phyloP scores from a whole-genome alignment of 1,140 invertebrate genomes.

The Scaptodrosophila lebanonensis region DNA sequence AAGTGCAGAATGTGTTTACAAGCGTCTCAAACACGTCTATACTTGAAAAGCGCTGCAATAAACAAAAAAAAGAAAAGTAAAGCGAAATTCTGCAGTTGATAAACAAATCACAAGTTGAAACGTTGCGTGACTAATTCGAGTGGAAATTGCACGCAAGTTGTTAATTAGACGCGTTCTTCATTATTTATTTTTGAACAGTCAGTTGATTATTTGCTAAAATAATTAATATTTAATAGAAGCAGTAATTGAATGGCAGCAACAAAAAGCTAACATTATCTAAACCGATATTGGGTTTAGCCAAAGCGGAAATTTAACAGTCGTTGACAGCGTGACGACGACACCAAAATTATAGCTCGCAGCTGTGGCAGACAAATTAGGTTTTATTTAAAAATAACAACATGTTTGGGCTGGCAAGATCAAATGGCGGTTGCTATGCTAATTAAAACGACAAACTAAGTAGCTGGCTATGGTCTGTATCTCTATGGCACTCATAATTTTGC shows the following conservation, averaged over 20 bases:
- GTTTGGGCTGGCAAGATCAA: no score
- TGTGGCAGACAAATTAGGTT: no score
- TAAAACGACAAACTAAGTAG: constrained; percentile 1
- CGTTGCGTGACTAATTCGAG: constrained; percentile 56
- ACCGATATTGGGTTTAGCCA: no score
- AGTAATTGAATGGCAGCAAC: background rate
- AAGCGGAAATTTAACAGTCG: no score
- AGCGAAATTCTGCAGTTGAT: background rate
- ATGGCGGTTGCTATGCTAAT: no score
- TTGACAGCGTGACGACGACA: no score
- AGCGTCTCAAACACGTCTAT: no score
- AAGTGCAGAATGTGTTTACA: no score
- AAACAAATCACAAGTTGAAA: constrained; percentile 28
- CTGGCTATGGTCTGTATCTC: constrained; percentile 5
- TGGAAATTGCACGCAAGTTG: constrained; percentile 43
- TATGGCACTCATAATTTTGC: background rate
- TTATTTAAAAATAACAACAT: no score
- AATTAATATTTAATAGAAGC: background rate
- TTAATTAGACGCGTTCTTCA: constrained; percentile 13
- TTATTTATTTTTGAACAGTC: constrained; percentile 34
- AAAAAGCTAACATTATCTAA: no score
- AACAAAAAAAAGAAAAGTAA: background rate
- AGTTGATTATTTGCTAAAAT: constrained; percentile 13
- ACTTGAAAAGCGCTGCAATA: constrained; percentile 6
- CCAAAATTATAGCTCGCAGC: no score